Evolutionary conservation across 1,140 invertebrate species (phyloP).

Genomic region (Cyrtorhinus lividipennis): DNA sequence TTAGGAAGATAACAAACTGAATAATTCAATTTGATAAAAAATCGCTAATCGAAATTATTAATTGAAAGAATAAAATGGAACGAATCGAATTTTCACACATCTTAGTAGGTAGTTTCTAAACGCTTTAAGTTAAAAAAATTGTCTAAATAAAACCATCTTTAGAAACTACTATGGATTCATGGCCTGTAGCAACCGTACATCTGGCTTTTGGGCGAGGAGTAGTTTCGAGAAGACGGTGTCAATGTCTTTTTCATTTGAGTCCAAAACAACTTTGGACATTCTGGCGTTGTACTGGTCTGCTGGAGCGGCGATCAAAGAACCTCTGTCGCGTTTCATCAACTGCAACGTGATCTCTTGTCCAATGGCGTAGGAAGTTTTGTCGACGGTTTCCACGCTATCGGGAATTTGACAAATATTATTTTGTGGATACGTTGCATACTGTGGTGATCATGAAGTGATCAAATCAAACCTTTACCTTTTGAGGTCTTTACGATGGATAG

Average conservation of each 20-base stretch:
- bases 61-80: no score
- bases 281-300: slow-evolving; percentile 31
- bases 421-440: no score
- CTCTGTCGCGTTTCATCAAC: slow-evolving; percentile 72
- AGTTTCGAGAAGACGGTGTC: slow-evolving; percentile 57
- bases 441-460: no score
- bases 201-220: slow-evolving; percentile 45
- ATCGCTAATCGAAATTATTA: no score
- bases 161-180: neutral
- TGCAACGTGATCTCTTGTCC: slow-evolving; percentile 62
- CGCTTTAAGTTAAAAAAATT: slow-evolving; percentile 20
- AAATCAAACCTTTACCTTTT: slow-evolving; percentile 71
- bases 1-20: neutral
- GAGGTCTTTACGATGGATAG: slow-evolving; percentile 58
- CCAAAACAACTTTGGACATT: slow-evolving; percentile 30
- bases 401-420: no score
- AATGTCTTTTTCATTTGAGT: slow-evolving; percentile 33
- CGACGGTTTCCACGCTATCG: slow-evolving; percentile 30
- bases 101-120: no score
- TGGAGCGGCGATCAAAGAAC: slow-evolving; percentile 57
- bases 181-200: slow-evolving; percentile 34
- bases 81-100: no score
- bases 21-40: no score
- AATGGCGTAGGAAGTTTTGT: slow-evolving; percentile 36
- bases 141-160: neutral